Conservation (phyloP, 2,797 vertebrate species). For the Smutsia gigantea region DNA sequence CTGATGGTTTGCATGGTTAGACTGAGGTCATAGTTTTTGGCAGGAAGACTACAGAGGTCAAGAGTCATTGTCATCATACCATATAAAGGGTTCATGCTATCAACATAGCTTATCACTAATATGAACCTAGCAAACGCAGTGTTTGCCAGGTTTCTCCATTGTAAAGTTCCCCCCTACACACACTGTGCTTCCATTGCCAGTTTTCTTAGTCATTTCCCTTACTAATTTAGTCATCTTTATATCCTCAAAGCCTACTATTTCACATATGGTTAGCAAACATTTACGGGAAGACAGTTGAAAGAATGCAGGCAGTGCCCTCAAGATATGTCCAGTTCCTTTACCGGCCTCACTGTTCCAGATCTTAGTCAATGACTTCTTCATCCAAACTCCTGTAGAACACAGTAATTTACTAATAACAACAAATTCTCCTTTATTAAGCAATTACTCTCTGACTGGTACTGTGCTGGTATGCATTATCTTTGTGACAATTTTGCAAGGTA, state of each 20-base stretch:
- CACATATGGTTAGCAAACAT: neutral
- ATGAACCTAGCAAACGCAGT: neutral
- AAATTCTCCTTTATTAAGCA: neutral
- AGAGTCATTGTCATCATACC: neutral
- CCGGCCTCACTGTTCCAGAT: neutral
- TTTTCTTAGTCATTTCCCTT: neutral
- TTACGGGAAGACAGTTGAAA: neutral
- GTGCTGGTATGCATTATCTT: neutral
- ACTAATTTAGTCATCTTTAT: neutral
- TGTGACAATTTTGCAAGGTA: neutral
- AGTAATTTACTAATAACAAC: neutral
- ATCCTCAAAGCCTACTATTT: neutral
- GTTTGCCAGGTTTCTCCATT: neutral
- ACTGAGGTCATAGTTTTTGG: neutral
- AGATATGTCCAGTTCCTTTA: neutral
- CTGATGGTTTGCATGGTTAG: neutral
- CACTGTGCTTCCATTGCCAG: neutral
- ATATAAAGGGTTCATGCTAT: neutral
- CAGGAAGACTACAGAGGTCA: neutral
- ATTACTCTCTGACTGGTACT: neutral
- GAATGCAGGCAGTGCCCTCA: neutral
- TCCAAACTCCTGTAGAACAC: neutral
- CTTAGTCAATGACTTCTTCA: neutral
- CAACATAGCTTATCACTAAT: neutral
- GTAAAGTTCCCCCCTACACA: neutral